Conservation (phyloP, 1,140 invertebrate genomes). For the Apis mellifera region DNA sequence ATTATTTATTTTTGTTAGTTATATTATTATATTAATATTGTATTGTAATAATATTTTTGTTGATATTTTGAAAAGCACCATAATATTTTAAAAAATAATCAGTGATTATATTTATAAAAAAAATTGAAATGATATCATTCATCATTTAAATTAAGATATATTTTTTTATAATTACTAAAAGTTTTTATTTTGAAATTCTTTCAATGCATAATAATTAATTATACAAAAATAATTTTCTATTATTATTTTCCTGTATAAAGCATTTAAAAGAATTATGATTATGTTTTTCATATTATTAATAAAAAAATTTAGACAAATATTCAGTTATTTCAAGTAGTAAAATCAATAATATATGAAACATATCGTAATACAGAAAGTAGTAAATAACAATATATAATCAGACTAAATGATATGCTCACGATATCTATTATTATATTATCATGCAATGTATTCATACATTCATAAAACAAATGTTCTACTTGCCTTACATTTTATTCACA, state of each 20-base stretch:
- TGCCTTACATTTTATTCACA: neutral
- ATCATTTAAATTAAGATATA: too few relatives aligned
- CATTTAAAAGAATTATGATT: neutral
- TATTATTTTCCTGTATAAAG: neutral
- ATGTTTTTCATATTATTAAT: neutral
- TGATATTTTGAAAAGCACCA: too few relatives aligned
- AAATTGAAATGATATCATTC: too few relatives aligned
- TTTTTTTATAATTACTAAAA: too few relatives aligned
- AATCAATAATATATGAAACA: neutral
- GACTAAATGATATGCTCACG: neutral
- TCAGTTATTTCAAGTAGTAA: conserved; percentile 11
- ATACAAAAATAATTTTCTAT: neutral
- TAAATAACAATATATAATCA: conserved; percentile 22
- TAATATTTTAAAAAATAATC: too few relatives aligned
- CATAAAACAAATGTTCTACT: neutral
- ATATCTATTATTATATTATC: neutral
- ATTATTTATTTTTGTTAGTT: too few relatives aligned
- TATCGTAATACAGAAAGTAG: conserved; percentile 33
- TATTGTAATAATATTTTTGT: too few relatives aligned
- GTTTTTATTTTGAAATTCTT: too few relatives aligned
- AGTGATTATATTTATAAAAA: too few relatives aligned
- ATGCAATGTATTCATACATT: neutral
- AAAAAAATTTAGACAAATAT: neutral
- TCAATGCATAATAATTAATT: neutral
- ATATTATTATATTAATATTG: too few relatives aligned